Percentiles rank a stretch among this genome's conserved stretches.
phyloP scores from a whole-genome alignment of 2,888 invertebrate genomes.

The Microdon myrmicae region DNA sequence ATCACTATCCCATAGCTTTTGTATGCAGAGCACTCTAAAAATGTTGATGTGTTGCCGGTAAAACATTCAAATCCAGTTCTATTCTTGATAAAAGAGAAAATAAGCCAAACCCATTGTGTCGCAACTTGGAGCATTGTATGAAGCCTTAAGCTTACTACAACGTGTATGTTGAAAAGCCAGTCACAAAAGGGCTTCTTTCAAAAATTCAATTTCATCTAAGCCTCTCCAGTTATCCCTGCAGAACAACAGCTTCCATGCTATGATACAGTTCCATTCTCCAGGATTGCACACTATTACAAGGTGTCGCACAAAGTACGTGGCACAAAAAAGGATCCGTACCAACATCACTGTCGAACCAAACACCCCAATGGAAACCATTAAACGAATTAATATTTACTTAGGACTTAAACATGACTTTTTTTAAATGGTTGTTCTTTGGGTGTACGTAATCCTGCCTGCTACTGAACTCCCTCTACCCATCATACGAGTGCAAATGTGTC shows the following conservation, averaged over 20 bases:
- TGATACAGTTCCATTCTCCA: conserved; percentile 2
- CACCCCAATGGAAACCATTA: conserved; percentile 55
- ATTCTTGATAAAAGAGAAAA: not conserved
- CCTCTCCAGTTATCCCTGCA: too few relatives aligned
- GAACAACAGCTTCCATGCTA: conserved; percentile 1
- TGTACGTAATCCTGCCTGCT: not conserved
- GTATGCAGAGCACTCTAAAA: conserved; percentile 41
- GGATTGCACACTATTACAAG: conserved; percentile 31
- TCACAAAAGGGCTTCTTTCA: conserved; percentile 12
- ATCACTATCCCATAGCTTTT: conserved; percentile 25
- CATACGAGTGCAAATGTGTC: not conserved
- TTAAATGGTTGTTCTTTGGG: conserved; percentile 16
- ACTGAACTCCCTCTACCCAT: not conserved
- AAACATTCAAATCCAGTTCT: not conserved
- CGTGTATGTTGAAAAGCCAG: conserved; percentile 20
- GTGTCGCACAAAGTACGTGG: conserved; percentile 45
- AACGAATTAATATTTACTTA: conserved; percentile 61
- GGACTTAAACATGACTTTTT: conserved; percentile 55
- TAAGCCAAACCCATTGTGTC: conserved; percentile 29
- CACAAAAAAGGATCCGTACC: conserved; percentile 29
- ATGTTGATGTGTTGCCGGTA: conserved; percentile 25
- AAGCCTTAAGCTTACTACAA: conserved; percentile 14
- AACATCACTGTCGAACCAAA: conserved; percentile 14
- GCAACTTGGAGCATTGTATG: conserved; percentile 18
- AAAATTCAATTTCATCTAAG: conserved; percentile 22